A percentile compares a stretch with the other conserved stretches of the same genome.
Evolutionary conservation across 2,888 invertebrate species (phyloP).

Genomic region (Eilema sororculum): DNA sequence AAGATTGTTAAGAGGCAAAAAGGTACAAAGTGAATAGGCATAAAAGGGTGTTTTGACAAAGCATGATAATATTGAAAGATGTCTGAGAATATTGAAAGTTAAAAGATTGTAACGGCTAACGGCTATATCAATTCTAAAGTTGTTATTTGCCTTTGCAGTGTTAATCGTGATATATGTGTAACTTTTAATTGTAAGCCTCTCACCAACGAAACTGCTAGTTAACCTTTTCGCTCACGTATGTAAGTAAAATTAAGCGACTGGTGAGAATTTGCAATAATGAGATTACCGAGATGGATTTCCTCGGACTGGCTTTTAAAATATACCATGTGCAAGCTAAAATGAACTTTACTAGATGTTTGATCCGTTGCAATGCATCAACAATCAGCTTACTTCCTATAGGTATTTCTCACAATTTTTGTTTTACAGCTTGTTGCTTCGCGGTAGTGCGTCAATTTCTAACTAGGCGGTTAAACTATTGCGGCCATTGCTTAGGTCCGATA

Average conservation of each 20-base stretch:
- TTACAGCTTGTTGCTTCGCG: not conserved
- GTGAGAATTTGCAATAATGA: slow-evolving; percentile 5
- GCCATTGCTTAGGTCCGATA: not conserved
- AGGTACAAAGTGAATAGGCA: not conserved
- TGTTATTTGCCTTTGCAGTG: slow-evolving; percentile 45
- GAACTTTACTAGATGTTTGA: not conserved
- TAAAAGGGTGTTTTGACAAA: slow-evolving; percentile 30
- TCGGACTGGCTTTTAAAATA: not conserved
- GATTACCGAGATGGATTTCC: slow-evolving; percentile 5
- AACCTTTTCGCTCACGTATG: slow-evolving; percentile 12
- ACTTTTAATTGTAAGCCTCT: slow-evolving; percentile 19
- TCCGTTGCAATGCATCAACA: not conserved
- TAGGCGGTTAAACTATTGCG: not conserved
- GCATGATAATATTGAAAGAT: slow-evolving; percentile 42
- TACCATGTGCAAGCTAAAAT: not conserved
- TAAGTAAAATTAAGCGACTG: slow-evolving; percentile 6
- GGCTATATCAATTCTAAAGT: slow-evolving; percentile 34
- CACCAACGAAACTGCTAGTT: slow-evolving; percentile 47
- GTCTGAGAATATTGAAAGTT: slow-evolving; percentile 32
- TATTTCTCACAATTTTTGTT: not conserved
- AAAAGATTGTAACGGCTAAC: slow-evolving; percentile 21
- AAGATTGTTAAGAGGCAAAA: not conserved
- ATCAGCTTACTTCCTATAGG: not conserved
- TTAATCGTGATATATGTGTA: slow-evolving; percentile 35
- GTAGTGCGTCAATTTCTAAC: not conserved